Base-by-base conservation (phyloP, 2,797 vertebrate genomes). In the Centroberyx gerrardi region DNA sequence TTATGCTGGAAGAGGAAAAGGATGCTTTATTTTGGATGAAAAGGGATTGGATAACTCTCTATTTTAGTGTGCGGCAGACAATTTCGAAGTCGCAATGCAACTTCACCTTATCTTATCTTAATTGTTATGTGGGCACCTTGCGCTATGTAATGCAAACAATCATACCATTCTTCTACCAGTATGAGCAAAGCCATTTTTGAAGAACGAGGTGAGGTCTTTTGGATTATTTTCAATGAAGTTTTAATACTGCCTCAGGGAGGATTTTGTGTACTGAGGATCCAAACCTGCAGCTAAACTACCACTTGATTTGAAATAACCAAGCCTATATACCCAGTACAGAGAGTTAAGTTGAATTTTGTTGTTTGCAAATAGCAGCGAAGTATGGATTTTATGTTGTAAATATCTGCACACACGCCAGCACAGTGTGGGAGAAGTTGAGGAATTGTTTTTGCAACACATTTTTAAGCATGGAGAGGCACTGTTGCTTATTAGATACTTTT, bases 1-100 rank as follows among this genome's bases (percentile, higher is more conserved):
- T 68, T 71, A 62, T 63, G 64, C 17, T n/a, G 29, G 12, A 73
- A 53, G 66, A 15, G 18, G 13, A 65, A 82, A 66, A 8, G 5
- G 17, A 44, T 72, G 56, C 17, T 64, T 53, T 5, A 13, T 69
- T 74, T 75, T 36, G 14, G 10, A 48, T 31, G 10, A 49, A 72
- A 72, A 54, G 17, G 12, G 14, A 68, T 9, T 58, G 58, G 58
- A 73, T 12, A 28, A 71, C 15, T 70, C 22, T 48, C 14, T 18
- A 27, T 56, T 77, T 61, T 40, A 46, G 2, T 62, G 62, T 8
- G 49, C n/a, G 44, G 48, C 70, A 80, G 17, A 69, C 18, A 52
- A 4, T 52, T 52, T 18, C 53, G 53, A 69, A 38, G 44, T 27
- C 46, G 55, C 15, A 61, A 27, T 18, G 17, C 12, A 8, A 63